Evolutionary conservation across 2,113 vertebrate genomes (phyloP), one percentile per base, ranked within the genome.

Genomic region (Bothrops jararaca): DNA sequence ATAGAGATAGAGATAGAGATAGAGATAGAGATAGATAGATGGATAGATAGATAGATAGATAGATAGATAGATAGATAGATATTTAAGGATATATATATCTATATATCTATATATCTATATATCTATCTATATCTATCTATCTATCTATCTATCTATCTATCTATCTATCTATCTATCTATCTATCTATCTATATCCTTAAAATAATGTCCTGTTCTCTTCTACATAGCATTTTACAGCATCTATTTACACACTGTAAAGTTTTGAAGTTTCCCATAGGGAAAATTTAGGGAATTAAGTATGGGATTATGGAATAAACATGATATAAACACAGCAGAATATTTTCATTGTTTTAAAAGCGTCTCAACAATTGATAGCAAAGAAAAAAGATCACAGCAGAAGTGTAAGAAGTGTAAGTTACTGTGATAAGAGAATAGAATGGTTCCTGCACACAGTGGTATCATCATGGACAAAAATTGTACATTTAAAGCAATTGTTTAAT

Each of bases 111-210:
- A n/a, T n/a, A n/a, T n/a, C n/a, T n/a, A n/a, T n/a, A n/a, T n/a
- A n/a, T n/a, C n/a, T n/a, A n/a, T n/a, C n/a, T n/a, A n/a, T n/a
- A n/a, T n/a, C n/a, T n/a, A n/a, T n/a, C n/a, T n/a, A n/a, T n/a
- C n/a, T n/a, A n/a, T n/a, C n/a, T n/a, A n/a, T n/a, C n/a, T n/a
- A n/a, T n/a, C n/a, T n/a, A n/a, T n/a, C n/a, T n/a, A n/a, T n/a
- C n/a, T n/a, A n/a, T n/a, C n/a, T n/a, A n/a, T n/a, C n/a, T n/a
- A n/a, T n/a, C n/a, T n/a, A n/a, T n/a, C n/a, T n/a, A n/a, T n/a
- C n/a, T n/a, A n/a, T n/a, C n/a, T n/a, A n/a, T n/a, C n/a, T n/a
- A 95, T 94, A 95, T 94, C 64, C 90, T 96, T 90, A 94, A 92
- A 89, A 91, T 26, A 91, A 92, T 42, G 80, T 88, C 89, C 94